Evolutionary conservation across 2,888 invertebrate genomes (phyloP).

Genomic region (Argynnis bischoffii): DNA sequence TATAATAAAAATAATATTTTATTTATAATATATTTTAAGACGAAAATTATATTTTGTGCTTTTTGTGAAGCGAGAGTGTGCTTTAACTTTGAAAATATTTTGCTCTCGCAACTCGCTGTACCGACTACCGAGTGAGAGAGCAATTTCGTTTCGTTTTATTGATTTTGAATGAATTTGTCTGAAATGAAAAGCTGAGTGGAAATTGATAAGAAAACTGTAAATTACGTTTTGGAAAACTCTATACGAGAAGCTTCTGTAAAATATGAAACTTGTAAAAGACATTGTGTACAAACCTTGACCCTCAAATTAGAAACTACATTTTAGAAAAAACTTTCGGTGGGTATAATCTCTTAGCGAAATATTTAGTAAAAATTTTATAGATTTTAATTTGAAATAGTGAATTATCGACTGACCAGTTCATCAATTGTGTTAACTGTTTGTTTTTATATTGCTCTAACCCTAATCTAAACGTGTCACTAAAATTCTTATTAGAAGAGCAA

Average conservation of each 20-base stretch:
- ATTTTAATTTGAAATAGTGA: neutral
- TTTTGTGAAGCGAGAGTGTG: slow-evolving; percentile 8
- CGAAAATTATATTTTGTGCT: too few species aligned
- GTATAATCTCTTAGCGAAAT: slow-evolving; percentile 2
- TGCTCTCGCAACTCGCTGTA: slow-evolving; percentile 15
- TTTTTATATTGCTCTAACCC: slow-evolving; percentile 16
- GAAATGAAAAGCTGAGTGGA: slow-evolving; percentile 44
- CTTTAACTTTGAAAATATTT: slow-evolving; percentile 6
- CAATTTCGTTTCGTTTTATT: slow-evolving; percentile 53
- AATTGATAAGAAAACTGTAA: slow-evolving; percentile 29
- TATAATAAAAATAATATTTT: too few species aligned
- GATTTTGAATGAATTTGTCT: slow-evolving; percentile 51
- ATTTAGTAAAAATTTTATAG: neutral
- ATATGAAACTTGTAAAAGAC: slow-evolving; percentile 43
- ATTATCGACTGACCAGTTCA: neutral
- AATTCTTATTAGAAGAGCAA: slow-evolving; percentile 18
- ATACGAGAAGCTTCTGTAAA: slow-evolving; percentile 36
- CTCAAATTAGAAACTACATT: slow-evolving; percentile 40
- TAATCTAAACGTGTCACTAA: slow-evolving; percentile 21
- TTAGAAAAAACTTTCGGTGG: slow-evolving; percentile 22
- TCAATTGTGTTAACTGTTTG: slow-evolving; percentile 5
- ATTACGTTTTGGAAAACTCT: slow-evolving; percentile 29
- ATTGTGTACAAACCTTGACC: slow-evolving; percentile 47
- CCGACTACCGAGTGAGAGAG: slow-evolving; percentile 40
- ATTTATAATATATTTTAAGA: too few species aligned